phyloP scores from a whole-genome alignment of 2,113 vertebrate species.

The Chascanopsetta lugubris region DNA sequence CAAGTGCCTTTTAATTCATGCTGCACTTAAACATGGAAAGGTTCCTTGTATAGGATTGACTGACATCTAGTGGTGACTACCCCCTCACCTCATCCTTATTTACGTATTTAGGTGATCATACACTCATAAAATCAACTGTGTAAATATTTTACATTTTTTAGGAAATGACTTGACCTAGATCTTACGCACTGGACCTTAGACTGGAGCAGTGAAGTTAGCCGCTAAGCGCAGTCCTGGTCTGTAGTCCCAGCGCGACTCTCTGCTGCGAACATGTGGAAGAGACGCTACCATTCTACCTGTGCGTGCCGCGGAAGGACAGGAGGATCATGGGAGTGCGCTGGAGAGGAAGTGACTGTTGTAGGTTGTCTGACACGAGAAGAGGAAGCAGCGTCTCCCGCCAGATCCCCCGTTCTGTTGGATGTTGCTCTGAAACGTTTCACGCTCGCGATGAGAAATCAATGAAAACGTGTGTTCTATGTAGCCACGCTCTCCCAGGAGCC shows the following conservation, averaged over 20 bases:
- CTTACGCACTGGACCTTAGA: no score
- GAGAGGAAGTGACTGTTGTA: neutral
- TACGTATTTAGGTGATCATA: no score
- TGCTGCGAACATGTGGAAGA: neutral
- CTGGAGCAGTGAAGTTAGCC: neutral
- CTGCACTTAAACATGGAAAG: no score
- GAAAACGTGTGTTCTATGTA: conserved; percentile 11
- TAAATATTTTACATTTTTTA: no score
- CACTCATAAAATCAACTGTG: no score
- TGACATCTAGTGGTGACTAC: no score
- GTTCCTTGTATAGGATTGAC: no score
- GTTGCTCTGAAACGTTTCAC: conserved; percentile 18
- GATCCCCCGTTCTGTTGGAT: conserved; percentile 18
- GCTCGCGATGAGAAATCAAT: conserved; percentile 40
- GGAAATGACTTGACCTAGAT: no score
- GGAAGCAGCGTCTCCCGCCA: neutral
- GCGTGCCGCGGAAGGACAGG: neutral
- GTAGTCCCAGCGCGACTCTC: neutral
- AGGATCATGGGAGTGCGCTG: neutral
- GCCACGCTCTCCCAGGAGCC: conserved; percentile 19
- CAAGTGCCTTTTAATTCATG: no score
- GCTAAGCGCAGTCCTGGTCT: no score
- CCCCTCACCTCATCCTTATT: no score
- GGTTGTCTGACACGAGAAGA: conserved; percentile 2
- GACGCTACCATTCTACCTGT: neutral